These are phyloP conservation scores for Leptodactylus fuscus DNA, from an alignment of 2,113 vertebrate species.

Conservation along the genomic window DNA sequence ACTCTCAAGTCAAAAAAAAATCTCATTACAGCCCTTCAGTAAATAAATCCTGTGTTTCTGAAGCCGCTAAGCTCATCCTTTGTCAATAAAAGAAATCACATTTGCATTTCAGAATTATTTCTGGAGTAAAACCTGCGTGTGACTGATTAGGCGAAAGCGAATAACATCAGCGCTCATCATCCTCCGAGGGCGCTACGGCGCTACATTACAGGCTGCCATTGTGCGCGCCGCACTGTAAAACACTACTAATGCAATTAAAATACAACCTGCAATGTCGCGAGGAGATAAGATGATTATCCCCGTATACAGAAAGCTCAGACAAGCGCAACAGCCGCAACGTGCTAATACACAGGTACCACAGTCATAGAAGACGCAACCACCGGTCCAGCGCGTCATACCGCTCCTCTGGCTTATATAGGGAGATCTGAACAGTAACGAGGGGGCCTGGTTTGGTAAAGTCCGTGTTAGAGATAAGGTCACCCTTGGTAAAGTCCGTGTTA, in stretches of 20 bases:
- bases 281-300: constrained; percentile 42
- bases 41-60: constrained; percentile 29
- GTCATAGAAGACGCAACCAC: neutral
- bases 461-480: too few species aligned
- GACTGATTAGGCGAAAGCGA: constrained; percentile 54
- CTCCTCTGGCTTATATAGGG: too few species aligned
- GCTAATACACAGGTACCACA: neutral
- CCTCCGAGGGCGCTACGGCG: constrained; percentile 14
- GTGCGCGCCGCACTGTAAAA: neutral
- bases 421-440: too few species aligned
- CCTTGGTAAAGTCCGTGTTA: too few species aligned
- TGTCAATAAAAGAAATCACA: constrained; percentile 55
- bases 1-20: constrained; percentile 36
- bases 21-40: constrained; percentile 46
- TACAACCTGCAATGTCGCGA: constrained; percentile 2
- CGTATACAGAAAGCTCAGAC: neutral
- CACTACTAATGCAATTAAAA: constrained; percentile 41
- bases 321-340: neutral
- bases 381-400: too few species aligned
- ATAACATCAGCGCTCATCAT: constrained; percentile 38
- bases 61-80: constrained; percentile 45
- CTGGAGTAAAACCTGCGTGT: constrained; percentile 51
- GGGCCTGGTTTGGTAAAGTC: too few species aligned
- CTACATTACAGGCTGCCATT: constrained; percentile 11
- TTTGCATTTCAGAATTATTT: constrained; percentile 56